phyloP scores from a whole-genome alignment of 2,797 vertebrate genomes.

The Myripristis jacobus region DNA sequence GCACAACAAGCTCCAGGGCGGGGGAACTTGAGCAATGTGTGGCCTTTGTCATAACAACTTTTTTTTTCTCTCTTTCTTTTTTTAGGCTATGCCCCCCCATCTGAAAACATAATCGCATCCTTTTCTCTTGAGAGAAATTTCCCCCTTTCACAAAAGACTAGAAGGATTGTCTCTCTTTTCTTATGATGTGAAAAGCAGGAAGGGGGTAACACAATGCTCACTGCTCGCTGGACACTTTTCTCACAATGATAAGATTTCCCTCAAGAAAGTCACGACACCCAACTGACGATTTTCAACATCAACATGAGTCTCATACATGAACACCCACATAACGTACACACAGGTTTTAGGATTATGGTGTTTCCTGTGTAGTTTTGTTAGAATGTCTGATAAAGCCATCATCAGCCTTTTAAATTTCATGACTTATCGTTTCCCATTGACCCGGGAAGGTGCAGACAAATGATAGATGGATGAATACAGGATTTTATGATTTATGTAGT shows the following conservation, averaged over 20 bases:
- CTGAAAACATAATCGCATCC: conserved; percentile 79
- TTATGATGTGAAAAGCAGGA: conserved; percentile 55
- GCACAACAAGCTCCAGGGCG: conserved; percentile 76
- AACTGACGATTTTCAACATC: conserved; percentile 11
- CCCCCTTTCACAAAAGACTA: conserved; percentile 73
- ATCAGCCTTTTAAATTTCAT: no score
- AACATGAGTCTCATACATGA: not conserved
- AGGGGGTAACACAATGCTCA: conserved; percentile 14
- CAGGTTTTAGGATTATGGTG: not conserved
- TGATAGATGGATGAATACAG: not conserved
- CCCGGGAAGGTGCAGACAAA: not conserved
- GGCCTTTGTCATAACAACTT: conserved; percentile 68
- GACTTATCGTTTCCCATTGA: no score
- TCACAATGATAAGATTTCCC: conserved; percentile 82
- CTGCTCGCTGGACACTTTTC: conserved; percentile 60
- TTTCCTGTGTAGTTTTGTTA: no score
- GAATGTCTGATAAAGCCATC: no score
- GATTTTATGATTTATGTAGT: not conserved
- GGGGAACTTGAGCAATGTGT: conserved; percentile 75
- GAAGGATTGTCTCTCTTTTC: conserved; percentile 70
- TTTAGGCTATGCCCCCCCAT: conserved; percentile 50
- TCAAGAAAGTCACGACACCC: conserved; percentile 48
- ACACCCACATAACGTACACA: not conserved
- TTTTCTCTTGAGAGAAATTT: conserved; percentile 78
- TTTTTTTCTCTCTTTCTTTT: conserved; percentile 42